phyloP scores from a whole-genome alignment of 2,888 invertebrate species.

The Mesochorus sp. region DNA sequence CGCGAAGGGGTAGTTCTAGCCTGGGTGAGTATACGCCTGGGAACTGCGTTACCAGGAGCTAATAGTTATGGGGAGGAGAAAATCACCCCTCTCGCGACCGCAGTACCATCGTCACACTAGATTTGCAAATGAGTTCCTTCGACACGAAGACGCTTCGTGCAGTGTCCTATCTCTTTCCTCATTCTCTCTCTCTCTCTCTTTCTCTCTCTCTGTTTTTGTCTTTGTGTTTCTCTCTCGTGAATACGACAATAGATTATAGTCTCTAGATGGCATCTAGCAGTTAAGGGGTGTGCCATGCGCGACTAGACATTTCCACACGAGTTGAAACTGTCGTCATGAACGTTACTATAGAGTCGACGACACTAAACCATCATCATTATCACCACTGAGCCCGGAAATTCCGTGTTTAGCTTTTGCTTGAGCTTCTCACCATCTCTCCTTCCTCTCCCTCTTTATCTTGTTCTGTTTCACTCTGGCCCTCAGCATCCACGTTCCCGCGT shows the following conservation, averaged over 20 bases:
- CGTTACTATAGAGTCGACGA: conserved; percentile 11
- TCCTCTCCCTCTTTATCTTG: conserved; percentile 34
- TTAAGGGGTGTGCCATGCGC: conserved; percentile 20
- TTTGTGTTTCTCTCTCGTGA: conserved; percentile 32
- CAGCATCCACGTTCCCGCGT: no score
- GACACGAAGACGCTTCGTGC: conserved; percentile 21
- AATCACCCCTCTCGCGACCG: conserved; percentile 38
- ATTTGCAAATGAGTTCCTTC: conserved; percentile 62
- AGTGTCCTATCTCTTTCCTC: no score
- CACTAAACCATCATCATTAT: conserved; percentile 52
- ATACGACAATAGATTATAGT: conserved; percentile 53
- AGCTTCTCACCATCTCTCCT: background rate
- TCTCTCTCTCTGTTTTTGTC: conserved; percentile 36
- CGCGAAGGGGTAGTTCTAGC: conserved; percentile 12
- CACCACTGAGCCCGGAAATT: conserved; percentile 42
- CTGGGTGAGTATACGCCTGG: conserved; percentile 40
- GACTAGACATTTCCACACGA: conserved; percentile 9
- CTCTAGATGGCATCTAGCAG: conserved; percentile 36
- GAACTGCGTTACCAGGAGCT: conserved; percentile 49
- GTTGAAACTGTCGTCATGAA: conserved; percentile 29
- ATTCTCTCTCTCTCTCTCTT: conserved; percentile 27
- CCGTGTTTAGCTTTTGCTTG: conserved; percentile 35
- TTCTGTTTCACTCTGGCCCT: no score
- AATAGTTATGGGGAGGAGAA: conserved; percentile 42
- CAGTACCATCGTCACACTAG: conserved; percentile 58